Conservation (phyloP, 2,888 invertebrate species). For the Yponomeuta evonymella region DNA sequence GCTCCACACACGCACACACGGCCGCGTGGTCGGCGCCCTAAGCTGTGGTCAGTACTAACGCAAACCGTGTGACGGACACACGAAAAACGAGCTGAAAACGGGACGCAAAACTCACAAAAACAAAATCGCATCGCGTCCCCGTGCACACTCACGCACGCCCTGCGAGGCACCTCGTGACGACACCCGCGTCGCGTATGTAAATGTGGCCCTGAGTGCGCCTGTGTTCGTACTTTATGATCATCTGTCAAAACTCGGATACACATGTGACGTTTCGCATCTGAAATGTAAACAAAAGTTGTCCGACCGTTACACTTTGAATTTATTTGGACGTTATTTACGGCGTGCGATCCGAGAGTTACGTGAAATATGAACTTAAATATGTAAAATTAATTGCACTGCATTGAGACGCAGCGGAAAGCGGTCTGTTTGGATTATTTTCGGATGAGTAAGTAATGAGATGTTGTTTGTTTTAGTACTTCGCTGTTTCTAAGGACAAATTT, state of each 20-base stretch:
- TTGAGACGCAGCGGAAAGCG: conserved; percentile 46
- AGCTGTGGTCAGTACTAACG: conserved; percentile 75
- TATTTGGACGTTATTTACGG: conserved; percentile 61
- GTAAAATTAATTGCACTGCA: conserved; percentile 59
- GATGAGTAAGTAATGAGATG: conserved; percentile 60
- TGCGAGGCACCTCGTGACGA: conserved; percentile 32
- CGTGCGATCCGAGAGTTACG: conserved; percentile 49
- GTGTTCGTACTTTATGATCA: conserved; percentile 67
- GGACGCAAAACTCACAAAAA: conserved; percentile 60
- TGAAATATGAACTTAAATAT: conserved; percentile 67
- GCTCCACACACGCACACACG: conserved; percentile 70
- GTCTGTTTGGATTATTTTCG: conserved; percentile 67
- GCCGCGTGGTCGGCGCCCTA: conserved; percentile 70
- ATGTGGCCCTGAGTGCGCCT: conserved; percentile 48
- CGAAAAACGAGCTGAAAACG: conserved; percentile 74
- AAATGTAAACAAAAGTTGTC: conserved; percentile 71
- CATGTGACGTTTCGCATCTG: conserved; percentile 70
- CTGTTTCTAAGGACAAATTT: conserved; percentile 38
- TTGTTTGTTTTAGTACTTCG: conserved; percentile 41
- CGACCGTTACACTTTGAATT: conserved; percentile 41
- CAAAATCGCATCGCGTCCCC: conserved; percentile 33
- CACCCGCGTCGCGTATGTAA: conserved; percentile 52
- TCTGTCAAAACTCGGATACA: conserved; percentile 71
- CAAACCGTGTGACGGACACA: conserved; percentile 76
- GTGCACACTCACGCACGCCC: conserved; percentile 28